Conservation (phyloP, 2,888 invertebrate species). For the Pyrrhia umbra region DNA sequence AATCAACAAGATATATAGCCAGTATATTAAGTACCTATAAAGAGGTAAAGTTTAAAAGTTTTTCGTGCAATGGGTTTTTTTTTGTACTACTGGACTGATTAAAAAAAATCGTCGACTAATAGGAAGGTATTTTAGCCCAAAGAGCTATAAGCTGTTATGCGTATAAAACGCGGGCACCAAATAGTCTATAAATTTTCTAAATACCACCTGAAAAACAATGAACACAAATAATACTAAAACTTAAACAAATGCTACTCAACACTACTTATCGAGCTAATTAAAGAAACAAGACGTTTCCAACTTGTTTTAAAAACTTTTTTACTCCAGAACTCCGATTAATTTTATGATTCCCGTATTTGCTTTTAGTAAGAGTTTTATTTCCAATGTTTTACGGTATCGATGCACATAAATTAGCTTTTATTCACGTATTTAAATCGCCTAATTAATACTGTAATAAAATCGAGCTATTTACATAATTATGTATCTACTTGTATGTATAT, state of each 20-base stretch:
- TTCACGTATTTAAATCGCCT: conserved; percentile 54
- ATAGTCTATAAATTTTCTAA: too few relatives aligned
- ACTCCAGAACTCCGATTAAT: conserved; percentile 39
- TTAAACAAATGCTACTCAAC: neutral
- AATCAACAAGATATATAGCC: too few relatives aligned
- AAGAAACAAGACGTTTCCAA: conserved; percentile 32
- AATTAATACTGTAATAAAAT: conserved; percentile 54
- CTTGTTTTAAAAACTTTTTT: conserved; percentile 31
- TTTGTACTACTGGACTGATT: too few relatives aligned
- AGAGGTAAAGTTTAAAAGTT: too few relatives aligned
- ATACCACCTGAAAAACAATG: conserved; percentile 13
- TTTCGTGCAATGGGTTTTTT: too few relatives aligned
- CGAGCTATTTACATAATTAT: conserved; percentile 36
- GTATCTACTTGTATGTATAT: conserved; percentile 9
- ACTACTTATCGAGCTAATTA: conserved; percentile 25
- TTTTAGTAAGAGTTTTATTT: conserved; percentile 49
- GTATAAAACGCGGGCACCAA: too few relatives aligned
- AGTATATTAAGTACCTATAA: too few relatives aligned
- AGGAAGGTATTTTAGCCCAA: too few relatives aligned
- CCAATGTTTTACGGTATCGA: conserved; percentile 44
- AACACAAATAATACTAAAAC: neutral
- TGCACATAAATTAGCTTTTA: conserved; percentile 54
- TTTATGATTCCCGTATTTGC: conserved; percentile 46
- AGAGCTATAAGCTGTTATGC: too few relatives aligned
- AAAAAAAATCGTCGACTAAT: too few relatives aligned